These are phyloP conservation scores for Zoanthus solanderi DNA, from an alignment of 92 coral and sea anemone genomes.

Conservation along the genomic window DNA sequence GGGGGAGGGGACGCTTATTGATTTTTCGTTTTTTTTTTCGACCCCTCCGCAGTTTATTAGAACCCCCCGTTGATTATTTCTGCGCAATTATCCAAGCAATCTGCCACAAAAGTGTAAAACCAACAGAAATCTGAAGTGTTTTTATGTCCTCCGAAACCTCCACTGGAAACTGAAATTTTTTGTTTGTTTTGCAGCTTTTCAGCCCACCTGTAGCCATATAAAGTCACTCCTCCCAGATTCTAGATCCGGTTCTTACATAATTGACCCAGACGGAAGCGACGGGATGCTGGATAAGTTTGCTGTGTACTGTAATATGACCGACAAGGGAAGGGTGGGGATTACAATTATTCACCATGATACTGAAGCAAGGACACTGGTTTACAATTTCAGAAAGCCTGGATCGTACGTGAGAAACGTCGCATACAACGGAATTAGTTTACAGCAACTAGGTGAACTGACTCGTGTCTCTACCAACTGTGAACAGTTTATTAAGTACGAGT, in stretches of 20 bases:
- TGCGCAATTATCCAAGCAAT: too few relatives aligned
- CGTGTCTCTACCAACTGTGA: conserved; percentile 48
- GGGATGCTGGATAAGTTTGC: not conserved
- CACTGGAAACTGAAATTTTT: too few relatives aligned
- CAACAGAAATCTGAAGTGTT: too few relatives aligned
- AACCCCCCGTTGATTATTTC: too few relatives aligned
- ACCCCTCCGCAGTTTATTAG: too few relatives aligned
- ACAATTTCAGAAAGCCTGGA: not conserved
- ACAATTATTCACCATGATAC: conserved; percentile 39
- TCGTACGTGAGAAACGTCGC: not conserved
- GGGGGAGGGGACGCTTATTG: too few relatives aligned
- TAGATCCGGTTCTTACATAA: conserved; percentile 14
- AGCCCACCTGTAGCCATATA: conserved; percentile 3
- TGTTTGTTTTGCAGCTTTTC: too few relatives aligned
- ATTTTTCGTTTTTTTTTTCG: too few relatives aligned
- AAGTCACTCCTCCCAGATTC: conserved; percentile 1
- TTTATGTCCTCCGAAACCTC: too few relatives aligned
- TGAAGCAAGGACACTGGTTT: conserved; percentile 39
- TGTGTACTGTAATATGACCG: conserved; percentile 49
- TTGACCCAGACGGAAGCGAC: conserved; percentile 32
- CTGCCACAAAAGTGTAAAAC: too few relatives aligned
- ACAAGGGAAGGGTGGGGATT: conserved; percentile 39
- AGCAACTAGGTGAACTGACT: conserved; percentile 26
- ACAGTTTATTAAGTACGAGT: conserved; percentile 60
- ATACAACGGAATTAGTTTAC: conserved; percentile 8